Percentiles rank a stretch among this genome's conserved stretches.
phyloP scores from a whole-genome alignment of 2,797 vertebrate species.

The Sebastes paucispinis region DNA sequence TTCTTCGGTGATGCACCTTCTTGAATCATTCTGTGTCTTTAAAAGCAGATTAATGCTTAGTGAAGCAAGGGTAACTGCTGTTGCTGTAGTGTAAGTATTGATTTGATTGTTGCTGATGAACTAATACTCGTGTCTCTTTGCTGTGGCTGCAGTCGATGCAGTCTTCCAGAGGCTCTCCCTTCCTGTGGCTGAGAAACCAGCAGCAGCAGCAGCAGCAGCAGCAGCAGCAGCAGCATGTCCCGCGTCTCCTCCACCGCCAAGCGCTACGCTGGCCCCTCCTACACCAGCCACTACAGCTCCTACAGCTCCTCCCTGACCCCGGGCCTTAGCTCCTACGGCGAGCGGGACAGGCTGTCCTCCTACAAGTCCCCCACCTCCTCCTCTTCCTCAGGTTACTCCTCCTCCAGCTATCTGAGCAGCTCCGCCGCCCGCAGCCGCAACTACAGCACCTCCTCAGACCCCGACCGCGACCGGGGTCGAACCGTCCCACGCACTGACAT shows the following conservation, averaged over 20 bases:
- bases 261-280: slow-evolving; percentile 88
- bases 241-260: slow-evolving; percentile 95
- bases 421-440: slow-evolving; percentile 74
- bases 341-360: slow-evolving; percentile 85
- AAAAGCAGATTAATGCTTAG: not conserved
- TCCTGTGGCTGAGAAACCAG: slow-evolving; percentile 80
- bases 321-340: slow-evolving; percentile 83
- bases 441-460: slow-evolving; percentile 84
- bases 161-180: slow-evolving; percentile 76
- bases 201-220: slow-evolving; percentile 65
- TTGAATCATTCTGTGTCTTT: slow-evolving; percentile 12
- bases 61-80: slow-evolving; percentile 7
- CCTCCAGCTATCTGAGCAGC: slow-evolving; percentile 84
- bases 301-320: slow-evolving; percentile 89
- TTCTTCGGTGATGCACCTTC: not conserved
- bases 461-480: slow-evolving; percentile 84
- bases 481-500: slow-evolving; percentile 86
- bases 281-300: slow-evolving; percentile 89
- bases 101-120: slow-evolving; percentile 49
- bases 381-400: slow-evolving; percentile 85
- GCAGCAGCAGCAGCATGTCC: slow-evolving; percentile 82
- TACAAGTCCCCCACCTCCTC: slow-evolving; percentile 85
- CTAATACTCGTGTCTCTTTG: slow-evolving; percentile 55
- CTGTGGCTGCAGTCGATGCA: slow-evolving; percentile 88
- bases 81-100: slow-evolving; percentile 40